A percentile compares a stretch with the other conserved stretches of the same genome.
These are phyloP conservation scores for Macropis europaea DNA, from an alignment of 2,888 invertebrate species.

Conservation along the genomic window DNA sequence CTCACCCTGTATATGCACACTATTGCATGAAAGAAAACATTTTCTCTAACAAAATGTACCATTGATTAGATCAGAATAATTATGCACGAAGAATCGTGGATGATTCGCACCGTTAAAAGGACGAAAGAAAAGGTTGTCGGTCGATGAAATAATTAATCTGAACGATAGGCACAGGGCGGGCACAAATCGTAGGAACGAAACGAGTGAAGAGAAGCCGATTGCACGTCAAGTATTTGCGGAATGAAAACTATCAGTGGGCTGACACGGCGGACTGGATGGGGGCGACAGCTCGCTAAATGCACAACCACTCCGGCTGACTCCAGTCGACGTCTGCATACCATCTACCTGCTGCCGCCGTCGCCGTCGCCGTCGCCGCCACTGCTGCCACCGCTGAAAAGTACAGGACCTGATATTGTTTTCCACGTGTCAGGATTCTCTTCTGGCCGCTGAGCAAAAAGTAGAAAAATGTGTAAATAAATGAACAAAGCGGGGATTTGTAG, in stretches of 20 bases:
- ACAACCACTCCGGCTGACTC: constrained; percentile 65
- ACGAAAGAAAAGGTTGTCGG: constrained; percentile 24
- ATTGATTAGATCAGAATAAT: constrained; percentile 1
- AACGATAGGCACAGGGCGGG: constrained; percentile 53
- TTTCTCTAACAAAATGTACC: no score
- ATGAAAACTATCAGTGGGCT: constrained; percentile 73
- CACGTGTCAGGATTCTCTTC: constrained; percentile 57
- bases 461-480: constrained; percentile 29
- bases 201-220: constrained; percentile 63
- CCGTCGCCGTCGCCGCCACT: neutral
- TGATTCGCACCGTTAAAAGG: constrained; percentile 1
- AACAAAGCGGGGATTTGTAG: constrained; percentile 34
- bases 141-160: constrained; percentile 65
- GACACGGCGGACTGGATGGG: constrained; percentile 69
- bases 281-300: constrained; percentile 74
- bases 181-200: constrained; percentile 52
- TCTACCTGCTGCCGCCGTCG: constrained; percentile 47
- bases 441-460: constrained; percentile 1
- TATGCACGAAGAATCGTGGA: neutral
- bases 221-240: constrained; percentile 70
- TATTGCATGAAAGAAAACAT: no score
- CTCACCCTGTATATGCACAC: no score
- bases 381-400: constrained; percentile 40
- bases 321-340: constrained; percentile 62
- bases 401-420: constrained; percentile 56